Base-by-base conservation (phyloP, 35 echinoderm and acorn worm genomes). In the Anneissia japonica region DNA sequence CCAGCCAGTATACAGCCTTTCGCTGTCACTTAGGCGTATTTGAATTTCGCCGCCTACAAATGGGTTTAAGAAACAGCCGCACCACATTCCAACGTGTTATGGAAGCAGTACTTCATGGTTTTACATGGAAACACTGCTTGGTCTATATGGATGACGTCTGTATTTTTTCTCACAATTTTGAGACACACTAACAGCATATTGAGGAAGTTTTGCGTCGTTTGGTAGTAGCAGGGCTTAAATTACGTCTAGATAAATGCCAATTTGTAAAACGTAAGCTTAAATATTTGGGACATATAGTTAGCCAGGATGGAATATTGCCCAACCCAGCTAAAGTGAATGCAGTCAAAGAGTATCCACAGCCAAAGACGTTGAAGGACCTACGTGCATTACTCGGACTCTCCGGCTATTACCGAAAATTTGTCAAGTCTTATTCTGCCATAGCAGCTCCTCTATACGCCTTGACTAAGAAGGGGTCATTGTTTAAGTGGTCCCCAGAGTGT, bases 251-350 rank as follows among this genome's bases (percentile, higher is more conserved):
- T 16, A 92, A 88, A 41, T 93, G 91, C 16, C 39, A 93, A 32
- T 82, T 93, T 1, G 80, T 93, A 26, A 3, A 38, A 31, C 72
- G 33, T 23, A 0, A 88, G 74, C 82, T 89, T 0, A 38, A 74
- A 2, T 86, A 89, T 43, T 37, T 93, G 3, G 87, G 87, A 19
- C 78, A 93, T 84, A 45, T 89, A 14, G 87, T 93, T 29, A 85
- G 26, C 21, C 21, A 34, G 39, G 56, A 80, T n/a, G 87, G 91
- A 30, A 75, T 81, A 37, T 31, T 33, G 4, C 40, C 87, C 17
- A 87, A 89, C 72, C 80, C 79, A 10, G 77, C 36, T 21, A 94
- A 94, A 21, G 46, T 55, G 0, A 35, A 39, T 9, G 86, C 73
- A 43, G 55, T 93, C 21, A 14, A 30, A 34, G 43, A 85, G 81